Base-by-base conservation (phyloP, 2,113 vertebrate species). In the Anolis carolinensis region DNA sequence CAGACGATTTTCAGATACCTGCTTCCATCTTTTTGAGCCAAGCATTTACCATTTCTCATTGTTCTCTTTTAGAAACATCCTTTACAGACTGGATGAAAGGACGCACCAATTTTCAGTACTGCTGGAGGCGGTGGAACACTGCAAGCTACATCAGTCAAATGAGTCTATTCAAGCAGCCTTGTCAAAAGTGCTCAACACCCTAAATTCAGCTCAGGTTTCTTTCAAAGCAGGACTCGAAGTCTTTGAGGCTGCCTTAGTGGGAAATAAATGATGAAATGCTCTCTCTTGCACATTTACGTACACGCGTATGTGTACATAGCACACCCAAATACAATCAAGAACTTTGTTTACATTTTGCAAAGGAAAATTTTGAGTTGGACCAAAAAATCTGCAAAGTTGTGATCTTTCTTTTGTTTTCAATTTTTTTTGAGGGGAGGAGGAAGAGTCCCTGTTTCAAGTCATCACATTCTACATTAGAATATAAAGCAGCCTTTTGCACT, bases 221-320 rank as follows among this genome's bases (percentile, higher is more conserved):
- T 94, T 99, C 88, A 96, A 96, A 93, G 97, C 97, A 85, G 98
- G 98, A 89, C 93, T 98, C 68, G 95, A 97, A 89, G 93, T 99
- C 90, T 99, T 99, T 89, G 97, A 98, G 92, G 96, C 96, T 92
- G 90, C 96, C 92, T 95, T 95, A 62, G 92, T 86, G 89, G 93
- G 92, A 91, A 95, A 93, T 85, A 95, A 94, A 87, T 98, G 95
- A 98, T 91, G 92, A 86, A 88, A 92, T 73, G 62, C 89, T 82
- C 89, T 84, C 87, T 91, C 94, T 94, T 34, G 48, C 16, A 39
- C n/a, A 63, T 16, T 30, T 48, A 27, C 30, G 7, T 34, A 30
- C 4, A 16, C 62, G 34, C 4, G 21, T 14, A 2, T 16, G 20
- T 13, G 76, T 2, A 9, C 74, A 50, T 10, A 21, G 20, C 32